These are phyloP conservation scores for Tubulanus polymorphus DNA, from an alignment of 2,888 invertebrate species.

Conservation along the genomic window DNA sequence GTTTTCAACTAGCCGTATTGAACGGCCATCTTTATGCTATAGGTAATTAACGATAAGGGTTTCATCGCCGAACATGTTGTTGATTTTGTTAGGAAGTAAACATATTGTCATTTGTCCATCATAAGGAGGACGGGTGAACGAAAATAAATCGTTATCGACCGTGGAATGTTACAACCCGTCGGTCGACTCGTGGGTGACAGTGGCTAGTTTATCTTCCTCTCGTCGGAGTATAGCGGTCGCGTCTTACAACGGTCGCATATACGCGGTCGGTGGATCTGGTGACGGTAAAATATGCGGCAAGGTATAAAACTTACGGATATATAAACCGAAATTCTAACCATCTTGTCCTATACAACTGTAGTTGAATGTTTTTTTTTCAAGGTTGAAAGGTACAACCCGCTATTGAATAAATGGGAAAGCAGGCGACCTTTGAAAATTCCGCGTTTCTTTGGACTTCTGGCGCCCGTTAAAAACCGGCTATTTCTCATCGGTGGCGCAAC, in stretches of 20 bases:
- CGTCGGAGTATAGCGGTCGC: conserved; percentile 31
- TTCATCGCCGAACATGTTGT: too few relatives aligned
- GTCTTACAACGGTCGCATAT: conserved; percentile 25
- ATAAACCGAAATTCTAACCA: too few relatives aligned
- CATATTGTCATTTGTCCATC: too few relatives aligned
- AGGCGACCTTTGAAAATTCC: conserved; percentile 25
- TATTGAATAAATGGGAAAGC: conserved; percentile 30
- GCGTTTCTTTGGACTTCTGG: conserved; percentile 28
- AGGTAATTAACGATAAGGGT: conserved; percentile 6
- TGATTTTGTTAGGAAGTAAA: too few relatives aligned
- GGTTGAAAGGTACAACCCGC: conserved; percentile 32
- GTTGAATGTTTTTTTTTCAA: too few relatives aligned
- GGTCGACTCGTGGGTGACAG: conserved; percentile 28
- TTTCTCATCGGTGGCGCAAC: conserved; percentile 33
- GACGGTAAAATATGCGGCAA: neutral
- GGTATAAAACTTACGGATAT: too few relatives aligned
- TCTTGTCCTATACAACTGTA: too few relatives aligned
- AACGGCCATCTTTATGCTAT: conserved; percentile 30
- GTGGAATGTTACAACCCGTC: conserved; percentile 36
- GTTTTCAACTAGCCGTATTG: conserved; percentile 30
- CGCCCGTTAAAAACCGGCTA: conserved; percentile 21
- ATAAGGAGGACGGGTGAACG: conserved; percentile 30
- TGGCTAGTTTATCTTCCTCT: conserved; percentile 26
- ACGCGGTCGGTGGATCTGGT: conserved; percentile 38
- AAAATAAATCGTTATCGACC: conserved; percentile 24